Base-by-base conservation (phyloP, 2,113 vertebrate species). In the Ageneiosus marmoratus region DNA sequence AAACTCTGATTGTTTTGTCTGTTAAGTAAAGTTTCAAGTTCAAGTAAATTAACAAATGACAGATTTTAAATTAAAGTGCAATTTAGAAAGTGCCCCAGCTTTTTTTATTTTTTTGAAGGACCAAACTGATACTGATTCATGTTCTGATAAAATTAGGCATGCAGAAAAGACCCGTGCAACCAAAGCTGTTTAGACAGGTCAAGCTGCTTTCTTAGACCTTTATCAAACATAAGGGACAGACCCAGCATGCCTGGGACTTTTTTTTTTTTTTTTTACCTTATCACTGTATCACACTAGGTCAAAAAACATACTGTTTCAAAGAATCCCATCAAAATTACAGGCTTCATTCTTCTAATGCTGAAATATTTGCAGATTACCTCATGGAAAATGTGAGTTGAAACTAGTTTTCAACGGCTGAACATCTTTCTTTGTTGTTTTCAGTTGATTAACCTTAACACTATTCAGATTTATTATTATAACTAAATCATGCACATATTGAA, bases 231-330 rank as follows among this genome's bases (percentile, higher is more conserved):
- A 78, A 22, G 82, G 82, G 82, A 70, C 75, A 83, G 41, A 70
- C 53, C 79, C 65, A 74, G 16, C 9, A n/a, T n/a, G 48, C 55
- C 29, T 81, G 82, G 85, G 82, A 81, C 78, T 87, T 84, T 81
- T 83, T 41, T 41, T 41, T 41, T 13, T 80, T 53, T 41, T 41
- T 41, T 13, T 80, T 53, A 77, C 46, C 65, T 81, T 86, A 86
- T 84, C 73, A 78, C 48, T 34, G 12, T 53, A 55, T 77, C 75
- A 83, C 75, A 83, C 75, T 34, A 70, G n/a, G 51, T 83, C 51
- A 78, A 77, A 83, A 20, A 44, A 46, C 16, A 16, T 10, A 77
- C 29, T 20, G 37, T 78, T 83, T 83, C 51, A 78, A 70, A 83
- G 53, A 69, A 78, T 65, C n/a, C 60, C 51, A 83, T 70, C 32